Base-by-base conservation (phyloP, 2,888 invertebrate genomes). In the Noctua pronuba region DNA sequence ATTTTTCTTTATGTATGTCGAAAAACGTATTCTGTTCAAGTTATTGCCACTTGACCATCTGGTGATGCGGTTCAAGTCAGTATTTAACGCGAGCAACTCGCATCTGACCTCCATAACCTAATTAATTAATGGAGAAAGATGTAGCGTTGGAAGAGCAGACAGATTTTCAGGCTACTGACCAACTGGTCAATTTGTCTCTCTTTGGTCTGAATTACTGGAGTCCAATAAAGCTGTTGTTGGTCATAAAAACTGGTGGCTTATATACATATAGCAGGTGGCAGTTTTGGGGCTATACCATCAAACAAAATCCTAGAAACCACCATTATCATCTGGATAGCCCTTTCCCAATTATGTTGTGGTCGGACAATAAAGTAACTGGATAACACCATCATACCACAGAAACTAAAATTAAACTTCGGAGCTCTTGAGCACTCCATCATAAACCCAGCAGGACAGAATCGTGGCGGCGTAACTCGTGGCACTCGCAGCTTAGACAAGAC, bases 101-200 rank as follows among this genome's bases (percentile, higher is more conserved):
- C 78, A 10, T 65, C 49, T 77, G 84, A 79, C 79, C 78, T 52
- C 79, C 24, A 41, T 77, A 49, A 60, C 58, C 35, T 24, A 79
- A 83, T 78, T 49, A 76, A 44, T 64, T 46, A 35, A 8, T 35
- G 18, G 46, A 60, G 65, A 79, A 66, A 83, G 65, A 79, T n/a
- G n/a, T 41, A 49, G 24, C n/a, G 18, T 58, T 46, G 21, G n/a
- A 52, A 44, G 35, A 46, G 13, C 13, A 65, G 55, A 46, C 13
- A 31, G 18, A 58, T 49, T 77, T 55, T 41, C 46, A 46, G 24
- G n/a, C 31, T 7, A 38, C 75, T 46, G 16, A 31, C 1, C 6
- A 41, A 65, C 41, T 41, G 41, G n/a, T 65, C 41, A 65, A 65
- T 41, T 31, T 35, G 41, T 65, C 38, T 41, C 41, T 41, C 16